These are phyloP conservation scores for Lasioglossum oenotherae DNA, from an alignment of 2,888 invertebrate genomes.

Conservation along the genomic window DNA sequence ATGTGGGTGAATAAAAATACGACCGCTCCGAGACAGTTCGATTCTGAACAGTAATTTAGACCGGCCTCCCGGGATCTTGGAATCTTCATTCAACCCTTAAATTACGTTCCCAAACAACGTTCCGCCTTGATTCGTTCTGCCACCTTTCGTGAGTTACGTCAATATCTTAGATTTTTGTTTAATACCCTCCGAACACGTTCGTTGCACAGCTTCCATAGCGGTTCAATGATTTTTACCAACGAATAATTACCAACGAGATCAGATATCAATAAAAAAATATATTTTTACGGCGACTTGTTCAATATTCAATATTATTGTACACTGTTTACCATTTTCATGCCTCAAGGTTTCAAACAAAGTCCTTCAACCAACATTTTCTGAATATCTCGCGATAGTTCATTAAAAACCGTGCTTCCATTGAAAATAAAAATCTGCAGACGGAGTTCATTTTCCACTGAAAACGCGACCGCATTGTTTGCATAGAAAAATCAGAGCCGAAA, in stretches of 20 bases:
- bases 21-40: background rate
- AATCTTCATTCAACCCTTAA: background rate
- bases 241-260: no score
- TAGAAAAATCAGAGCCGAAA: background rate
- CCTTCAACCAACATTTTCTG: background rate
- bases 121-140: background rate
- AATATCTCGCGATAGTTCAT: background rate
- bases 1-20: slow-evolving; percentile 9
- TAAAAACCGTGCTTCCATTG: background rate
- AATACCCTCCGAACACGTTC: background rate
- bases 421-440: background rate
- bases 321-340: background rate
- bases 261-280: background rate
- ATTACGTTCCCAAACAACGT: background rate
- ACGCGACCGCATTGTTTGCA: background rate
- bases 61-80: background rate
- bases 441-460: background rate
- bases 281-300: background rate
- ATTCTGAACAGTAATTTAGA: background rate
- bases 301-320: background rate
- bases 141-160: background rate
- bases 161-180: background rate
- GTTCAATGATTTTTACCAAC: no score
- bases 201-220: no score
- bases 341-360: background rate